Evolutionary conservation across 2,797 vertebrate species (phyloP), one percentile per base, ranked within the genome.

Genomic region (Pristis pectinata): DNA sequence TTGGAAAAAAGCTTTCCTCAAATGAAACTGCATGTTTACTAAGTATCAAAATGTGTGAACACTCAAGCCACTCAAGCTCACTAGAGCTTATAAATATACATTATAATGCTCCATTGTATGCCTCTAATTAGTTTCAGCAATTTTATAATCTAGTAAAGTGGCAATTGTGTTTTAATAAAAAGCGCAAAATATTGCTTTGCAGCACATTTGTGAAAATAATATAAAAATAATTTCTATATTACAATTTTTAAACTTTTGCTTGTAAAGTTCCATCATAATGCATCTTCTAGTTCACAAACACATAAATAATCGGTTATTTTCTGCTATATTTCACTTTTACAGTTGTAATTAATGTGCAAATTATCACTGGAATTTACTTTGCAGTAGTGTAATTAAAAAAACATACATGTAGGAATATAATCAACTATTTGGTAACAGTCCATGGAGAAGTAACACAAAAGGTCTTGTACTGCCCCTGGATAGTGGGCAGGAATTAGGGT

Each of bases 281-380:
- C 94, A 96, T 96, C 96, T 96, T 96, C 95, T 96, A 96, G 95
- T 96, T 96, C 96, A 97, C 95, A 97, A 96, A 97, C 93, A 95
- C 94, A 95, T 96, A 97, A 97, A 96, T 97, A 97, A 97, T 98
- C 96, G 97, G 96, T 96, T 95, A 95, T 95, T 95, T 96, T 95
- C 96, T 95, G 95, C 76, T 1, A 95, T 97, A 97, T 98, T 97
- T 97, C 98, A 96, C 97, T 97, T 97, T 97, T 97, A 98, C 97
- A 98, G 97, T 96, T 97, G 97, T 97, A 97, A 97, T 95, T 96
- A 97, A 97, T 97, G 98, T 98, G 98, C 97, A 98, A 98, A 98
- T 97, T 41, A 94, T 94, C 92, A 70, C 91, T 93, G 91, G 91
- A 10, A 96, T 98, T 98, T 97, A 97, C 97, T 96, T 97, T 97